A percentile compares a stretch with the other conserved stretches of the same genome.
Evolutionary conservation across 2,113 vertebrate genomes (phyloP).

Genomic region (Microcebus lehilahytsara): DNA sequence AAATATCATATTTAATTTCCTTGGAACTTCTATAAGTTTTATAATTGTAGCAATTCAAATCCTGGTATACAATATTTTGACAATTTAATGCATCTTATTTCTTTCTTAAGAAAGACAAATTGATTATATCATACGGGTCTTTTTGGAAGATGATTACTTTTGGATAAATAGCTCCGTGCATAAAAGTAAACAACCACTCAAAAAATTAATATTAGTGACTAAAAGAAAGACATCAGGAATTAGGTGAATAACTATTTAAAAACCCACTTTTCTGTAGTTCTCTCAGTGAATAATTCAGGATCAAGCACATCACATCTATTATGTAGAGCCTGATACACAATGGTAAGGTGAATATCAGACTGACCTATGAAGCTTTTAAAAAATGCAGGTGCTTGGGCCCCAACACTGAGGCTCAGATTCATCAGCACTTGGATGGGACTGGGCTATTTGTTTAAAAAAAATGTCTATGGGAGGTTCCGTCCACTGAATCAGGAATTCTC

Average conservation of each 20-base stretch:
- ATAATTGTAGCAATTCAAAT: neutral
- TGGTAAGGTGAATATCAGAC: neutral
- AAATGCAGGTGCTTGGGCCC: neutral
- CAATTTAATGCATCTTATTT: constrained; percentile 4
- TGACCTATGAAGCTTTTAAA: neutral
- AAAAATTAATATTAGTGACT: neutral
- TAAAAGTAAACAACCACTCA: neutral
- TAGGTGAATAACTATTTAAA: neutral
- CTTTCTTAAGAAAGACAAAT: neutral
- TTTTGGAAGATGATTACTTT: neutral
- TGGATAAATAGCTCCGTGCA: neutral
- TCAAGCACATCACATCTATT: neutral
- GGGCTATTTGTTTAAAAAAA: neutral
- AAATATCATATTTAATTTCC: neutral
- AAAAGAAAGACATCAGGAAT: neutral
- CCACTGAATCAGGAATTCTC: neutral
- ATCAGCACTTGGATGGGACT: neutral
- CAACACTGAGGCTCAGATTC: neutral
- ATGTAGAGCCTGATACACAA: neutral
- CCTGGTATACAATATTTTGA: neutral
- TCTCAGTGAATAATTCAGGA: neutral
- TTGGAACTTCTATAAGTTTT: constrained; percentile 5
- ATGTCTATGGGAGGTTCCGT: neutral
- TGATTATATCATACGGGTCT: neutral
- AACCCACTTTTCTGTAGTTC: neutral